These are phyloP conservation scores for Serilophus lunatus DNA, from an alignment of 2,113 vertebrate genomes.

Conservation along the genomic window DNA sequence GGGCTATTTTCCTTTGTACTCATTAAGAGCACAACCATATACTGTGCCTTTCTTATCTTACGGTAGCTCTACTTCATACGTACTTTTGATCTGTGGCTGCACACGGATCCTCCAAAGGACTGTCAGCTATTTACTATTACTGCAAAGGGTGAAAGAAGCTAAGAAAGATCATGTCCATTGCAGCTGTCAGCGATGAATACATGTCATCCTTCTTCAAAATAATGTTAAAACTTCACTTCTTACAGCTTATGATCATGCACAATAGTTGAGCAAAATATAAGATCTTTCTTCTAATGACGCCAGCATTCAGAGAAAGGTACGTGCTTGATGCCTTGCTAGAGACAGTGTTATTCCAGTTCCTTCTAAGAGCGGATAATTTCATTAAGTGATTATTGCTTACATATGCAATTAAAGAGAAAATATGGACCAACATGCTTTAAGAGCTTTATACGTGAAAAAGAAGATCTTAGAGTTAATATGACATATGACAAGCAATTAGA, in stretches of 20 bases:
- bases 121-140: not conserved
- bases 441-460: not conserved
- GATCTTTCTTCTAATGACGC: not conserved
- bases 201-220: not conserved
- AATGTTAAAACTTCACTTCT: not conserved
- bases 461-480: constrained; percentile 1
- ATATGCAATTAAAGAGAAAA: constrained; percentile 19
- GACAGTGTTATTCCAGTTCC: not conserved
- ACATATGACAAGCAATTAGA: constrained; percentile 12
- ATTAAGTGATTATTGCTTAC: constrained; percentile 49
- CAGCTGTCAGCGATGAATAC: not conserved
- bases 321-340: not conserved
- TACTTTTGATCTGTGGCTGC: not conserved
- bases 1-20: not conserved
- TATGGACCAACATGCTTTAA: not conserved
- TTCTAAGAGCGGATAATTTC: constrained; percentile 45
- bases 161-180: not conserved
- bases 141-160: not conserved
- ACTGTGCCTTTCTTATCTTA: not conserved
- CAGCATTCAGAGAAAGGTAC: not conserved
- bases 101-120: not conserved
- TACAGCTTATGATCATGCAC: not conserved
- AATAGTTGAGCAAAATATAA: not conserved
- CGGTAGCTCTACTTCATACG: not conserved
- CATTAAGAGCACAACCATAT: not conserved